Evolutionary conservation across 2,888 invertebrate species (phyloP), one percentile per base, ranked within the genome.

Genomic region (Stegana nigrithorax): DNA sequence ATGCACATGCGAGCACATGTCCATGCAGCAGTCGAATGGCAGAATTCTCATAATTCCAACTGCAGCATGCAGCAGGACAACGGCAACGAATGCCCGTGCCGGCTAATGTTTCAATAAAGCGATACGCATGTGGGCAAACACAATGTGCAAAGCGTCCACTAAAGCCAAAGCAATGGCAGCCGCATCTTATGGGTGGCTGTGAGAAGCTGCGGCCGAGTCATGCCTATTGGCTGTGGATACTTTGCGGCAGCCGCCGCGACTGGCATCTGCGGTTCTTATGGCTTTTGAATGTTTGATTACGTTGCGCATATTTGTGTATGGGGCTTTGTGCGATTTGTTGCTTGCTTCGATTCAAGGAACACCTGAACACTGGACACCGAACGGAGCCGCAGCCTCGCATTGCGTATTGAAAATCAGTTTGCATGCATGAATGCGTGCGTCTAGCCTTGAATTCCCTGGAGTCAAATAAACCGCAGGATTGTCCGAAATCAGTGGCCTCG

Each of bases 21-120:
- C 69, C 75, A 78, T 75, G 73, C 78, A 78, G 67, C 64, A 72
- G 67, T 77, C 74, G 75, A 78, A 75, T n/a, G n/a, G n/a, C 75
- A 78, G 59, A 71, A 78, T 77, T 76, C 75, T 72, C 75, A 75
- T 76, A 75, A 75, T 73, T 66, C 63, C 65, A 51, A 50, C 10
- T 27, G 21, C 12, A 42, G 14, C 26, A 26, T 1, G 36, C 47
- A 32, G 32, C 59, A 4, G 4, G 14, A 39, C 14, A 39, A 39
- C n/a, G n/a, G 14, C 14, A 39, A 39, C n/a, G n/a, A 17, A 39
- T 39, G 39, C 39, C 39, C 39, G 17, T 5, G 39, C n/a, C n/a
- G n/a, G n/a, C n/a, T n/a, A n/a, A n/a, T n/a, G n/a, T n/a, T n/a
- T n/a, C n/a, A n/a, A n/a, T n/a, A n/a, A n/a, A n/a, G n/a, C n/a